Percentiles rank a stretch among this genome's conserved stretches.
phyloP scores from a whole-genome alignment of 2,797 vertebrate species.

The Falco cherrug region DNA sequence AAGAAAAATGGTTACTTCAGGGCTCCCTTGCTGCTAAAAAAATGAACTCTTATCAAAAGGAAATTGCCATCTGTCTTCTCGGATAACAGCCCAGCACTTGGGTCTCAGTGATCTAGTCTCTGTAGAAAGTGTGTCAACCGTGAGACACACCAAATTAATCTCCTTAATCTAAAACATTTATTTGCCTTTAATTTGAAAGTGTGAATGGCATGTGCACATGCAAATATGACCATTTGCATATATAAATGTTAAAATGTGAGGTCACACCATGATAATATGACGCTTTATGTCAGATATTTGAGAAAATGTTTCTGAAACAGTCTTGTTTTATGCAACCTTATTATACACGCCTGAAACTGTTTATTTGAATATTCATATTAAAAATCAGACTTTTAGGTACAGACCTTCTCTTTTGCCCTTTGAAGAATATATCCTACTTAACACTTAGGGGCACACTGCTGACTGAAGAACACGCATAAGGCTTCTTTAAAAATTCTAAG shows the following conservation, averaged over 20 bases:
- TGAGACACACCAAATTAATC: conserved; percentile 41
- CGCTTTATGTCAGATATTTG: background rate
- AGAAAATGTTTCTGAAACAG: background rate
- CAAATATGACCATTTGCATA: conserved; percentile 30
- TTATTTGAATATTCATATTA: background rate
- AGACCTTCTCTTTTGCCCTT: background rate
- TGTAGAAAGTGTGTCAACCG: background rate
- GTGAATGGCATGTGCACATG: background rate
- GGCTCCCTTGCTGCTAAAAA: conserved; percentile 45
- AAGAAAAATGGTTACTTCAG: conserved; percentile 60
- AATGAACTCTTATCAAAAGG: conserved; percentile 38
- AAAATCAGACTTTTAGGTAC: background rate
- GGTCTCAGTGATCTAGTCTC: background rate
- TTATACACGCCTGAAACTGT: background rate
- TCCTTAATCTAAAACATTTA: conserved; percentile 46
- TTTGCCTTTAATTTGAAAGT: conserved; percentile 47
- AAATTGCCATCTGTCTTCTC: conserved; percentile 58
- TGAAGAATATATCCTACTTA: background rate
- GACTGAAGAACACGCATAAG: background rate
- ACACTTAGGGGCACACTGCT: background rate
- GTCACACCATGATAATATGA: background rate
- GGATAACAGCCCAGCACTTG: conserved; percentile 36
- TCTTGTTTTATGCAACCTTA: background rate
- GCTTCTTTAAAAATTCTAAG: background rate
- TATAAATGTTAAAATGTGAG: background rate